Base-by-base conservation (phyloP, 92 coral and sea anemone species). In the Anthopleura xanthogrammica region DNA sequence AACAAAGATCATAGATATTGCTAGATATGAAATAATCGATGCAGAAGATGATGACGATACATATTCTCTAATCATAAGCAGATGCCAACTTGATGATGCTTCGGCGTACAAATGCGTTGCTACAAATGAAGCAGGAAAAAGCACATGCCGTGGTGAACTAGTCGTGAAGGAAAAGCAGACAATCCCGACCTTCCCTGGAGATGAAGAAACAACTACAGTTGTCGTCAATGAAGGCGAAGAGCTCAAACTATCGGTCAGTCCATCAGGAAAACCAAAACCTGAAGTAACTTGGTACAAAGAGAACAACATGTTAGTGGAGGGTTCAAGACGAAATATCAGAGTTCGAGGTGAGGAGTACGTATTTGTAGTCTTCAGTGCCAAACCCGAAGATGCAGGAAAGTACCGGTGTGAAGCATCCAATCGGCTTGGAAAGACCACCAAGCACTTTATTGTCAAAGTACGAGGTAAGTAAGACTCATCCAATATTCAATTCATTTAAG, bases 321-420 rank as follows among this genome's bases (percentile, higher is more conserved):
- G 92, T 24, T 86, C 93, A 85, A 92, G 94, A 66, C 10, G 89
- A 13, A 85, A 90, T 64, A 73, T 90, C 40, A 90, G 86, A 81
- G 84, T 86, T 68, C 94, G 93, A 22, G 91, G 87, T 2, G 95
- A 91, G 62, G 94, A 85, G 54, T 88, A 81, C 52, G 52, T 89
- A 10, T 80, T 92, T 42, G 90, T 91, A 58, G 85, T 97, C 73
- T 85, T 85, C 76, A 87, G 85, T 85, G 91, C 92, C 9, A 85
- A 86, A 60, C 83, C 87, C 54, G 94, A 88, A 16, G 98, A 97
- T 83, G 90, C 98, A 48, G 99, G 99, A 5, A 79, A 76, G 58
- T 97, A 94, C 90, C 88, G 92, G 74, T 97, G 99, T 84, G 97
- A 95, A 74, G 98, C 99, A 22, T 83, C 93, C 16, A 97, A 89